Percentiles rank a stretch among this genome's conserved stretches.
These are phyloP conservation scores for Gymnothorax javanicus DNA, from an alignment of 2,797 vertebrate species.

Conservation along the genomic window DNA sequence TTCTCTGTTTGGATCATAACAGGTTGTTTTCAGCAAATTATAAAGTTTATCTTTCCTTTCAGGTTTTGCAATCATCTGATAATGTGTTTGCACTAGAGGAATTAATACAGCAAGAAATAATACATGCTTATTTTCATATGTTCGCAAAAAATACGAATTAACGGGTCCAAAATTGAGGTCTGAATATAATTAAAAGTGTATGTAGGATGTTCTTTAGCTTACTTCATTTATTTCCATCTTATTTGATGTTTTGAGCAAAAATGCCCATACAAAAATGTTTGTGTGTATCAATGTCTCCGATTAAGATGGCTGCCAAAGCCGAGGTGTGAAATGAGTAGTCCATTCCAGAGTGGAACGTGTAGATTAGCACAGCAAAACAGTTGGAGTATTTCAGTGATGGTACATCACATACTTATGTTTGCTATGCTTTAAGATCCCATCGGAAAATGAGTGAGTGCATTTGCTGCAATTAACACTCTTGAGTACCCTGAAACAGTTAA, in stretches of 20 bases:
- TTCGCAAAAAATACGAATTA: no score
- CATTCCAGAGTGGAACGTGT: neutral
- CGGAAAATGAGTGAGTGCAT: neutral
- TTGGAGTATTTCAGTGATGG: neutral
- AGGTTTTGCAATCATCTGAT: no score
- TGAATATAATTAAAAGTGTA: neutral
- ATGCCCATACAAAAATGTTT: neutral
- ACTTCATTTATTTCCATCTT: slow-evolving; percentile 33
- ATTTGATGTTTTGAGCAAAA: neutral
- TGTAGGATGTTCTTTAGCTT: slow-evolving; percentile 25
- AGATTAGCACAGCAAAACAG: neutral
- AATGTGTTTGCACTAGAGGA: no score
- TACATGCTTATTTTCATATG: neutral
- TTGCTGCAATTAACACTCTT: neutral
- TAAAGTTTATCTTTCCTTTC: no score
- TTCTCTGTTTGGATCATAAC: no score
- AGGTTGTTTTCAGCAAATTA: no score
- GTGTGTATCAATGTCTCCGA: neutral
- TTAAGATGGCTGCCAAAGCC: neutral
- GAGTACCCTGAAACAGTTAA: neutral
- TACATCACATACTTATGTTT: neutral
- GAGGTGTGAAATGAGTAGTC: neutral
- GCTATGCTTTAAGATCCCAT: neutral
- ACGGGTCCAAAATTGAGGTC: no score
- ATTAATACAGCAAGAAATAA: neutral